Base-by-base conservation (phyloP, 2,797 vertebrate species). In the Notolepis coatsorum region DNA sequence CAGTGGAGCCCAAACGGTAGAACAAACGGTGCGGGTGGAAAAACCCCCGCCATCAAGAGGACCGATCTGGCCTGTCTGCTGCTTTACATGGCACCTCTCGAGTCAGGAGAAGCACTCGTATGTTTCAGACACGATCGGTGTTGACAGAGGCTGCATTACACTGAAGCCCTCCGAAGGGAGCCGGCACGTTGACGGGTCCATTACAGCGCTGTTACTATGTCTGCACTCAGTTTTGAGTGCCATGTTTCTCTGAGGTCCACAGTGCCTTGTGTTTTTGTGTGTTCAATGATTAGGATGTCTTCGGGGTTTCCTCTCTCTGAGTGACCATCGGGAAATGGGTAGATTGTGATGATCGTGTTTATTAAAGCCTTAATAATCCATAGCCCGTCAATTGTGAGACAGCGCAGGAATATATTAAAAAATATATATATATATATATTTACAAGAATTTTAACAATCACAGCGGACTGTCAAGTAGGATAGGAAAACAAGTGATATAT, bases 101-200 rank as follows among this genome's bases (percentile, higher is more conserved):
- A 42, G 55, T 33, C 27, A 55, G 23, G 31, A 25, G 67, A 65
- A 69, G 46, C 56, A 41, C 41, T 77, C 28, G 38, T 43, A 33
- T 23, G 10, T 56, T 69, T 69, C 35, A 25, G 28, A 23, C 42
- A 37, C 65, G 60, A 75, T 53, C 68, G 56, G 24, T 48, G 30
- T 41, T 61, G 53, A 59, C 49, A 28, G 53, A 58, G 57, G 39
- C 71, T 58, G 38, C 46, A 45, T 72, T 68, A 71, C 62, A 42
- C 51, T 50, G 50, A 56, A 47, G 63, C 65, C 47, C 58, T 28
- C 52, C 23, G 6, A 24, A 4, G 37, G 52, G 35, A 39, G 15
- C 45, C 21, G n/a, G n/a, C 12, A 49, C 37, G 53, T 27, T 71
- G 57, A 73, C 58, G 57, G 12, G 49, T 52, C 48, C 61, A 47